These are phyloP conservation scores for Halcyon chelicuti DNA, from an alignment of 2,797 vertebrate genomes.

Conservation along the genomic window DNA sequence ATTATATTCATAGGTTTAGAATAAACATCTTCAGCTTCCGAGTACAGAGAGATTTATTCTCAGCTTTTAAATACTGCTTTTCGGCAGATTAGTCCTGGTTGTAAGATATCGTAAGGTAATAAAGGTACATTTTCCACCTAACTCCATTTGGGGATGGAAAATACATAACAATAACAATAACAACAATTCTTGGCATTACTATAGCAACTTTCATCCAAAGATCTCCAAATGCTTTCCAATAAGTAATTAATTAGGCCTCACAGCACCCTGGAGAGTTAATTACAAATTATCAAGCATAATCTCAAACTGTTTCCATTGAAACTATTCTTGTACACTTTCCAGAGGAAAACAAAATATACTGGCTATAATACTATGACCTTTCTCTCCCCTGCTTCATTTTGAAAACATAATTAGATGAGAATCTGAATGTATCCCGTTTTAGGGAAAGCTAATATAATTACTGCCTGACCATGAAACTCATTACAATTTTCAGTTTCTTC, in stretches of 20 bases:
- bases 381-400: neutral
- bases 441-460: slow-evolving; percentile 42
- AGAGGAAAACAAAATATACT: slow-evolving; percentile 49
- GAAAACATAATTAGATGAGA: slow-evolving; percentile 48
- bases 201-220: slow-evolving; percentile 47
- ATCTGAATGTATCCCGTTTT: slow-evolving; percentile 16
- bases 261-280: slow-evolving; percentile 60
- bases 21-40: neutral
- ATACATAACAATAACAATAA: slow-evolving; percentile 2
- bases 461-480: slow-evolving; percentile 14
- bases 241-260: slow-evolving; percentile 69
- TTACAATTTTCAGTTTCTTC: neutral
- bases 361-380: slow-evolving; percentile 38
- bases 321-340: slow-evolving; percentile 48
- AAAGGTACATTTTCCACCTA: slow-evolving; percentile 42
- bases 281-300: slow-evolving; percentile 60
- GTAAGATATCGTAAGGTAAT: slow-evolving; percentile 31
- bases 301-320: slow-evolving; percentile 53
- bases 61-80: slow-evolving; percentile 34
- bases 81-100: slow-evolving; percentile 8
- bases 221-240: slow-evolving; percentile 61
- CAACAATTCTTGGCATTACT: slow-evolving; percentile 46
- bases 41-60: slow-evolving; percentile 29
- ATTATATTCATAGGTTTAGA: slow-evolving; percentile 41
- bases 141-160: slow-evolving; percentile 25